Percentiles rank a stretch among this genome's conserved stretches.
phyloP scores from a whole-genome alignment of 2,888 invertebrate species.

The Latheticus oryzae region DNA sequence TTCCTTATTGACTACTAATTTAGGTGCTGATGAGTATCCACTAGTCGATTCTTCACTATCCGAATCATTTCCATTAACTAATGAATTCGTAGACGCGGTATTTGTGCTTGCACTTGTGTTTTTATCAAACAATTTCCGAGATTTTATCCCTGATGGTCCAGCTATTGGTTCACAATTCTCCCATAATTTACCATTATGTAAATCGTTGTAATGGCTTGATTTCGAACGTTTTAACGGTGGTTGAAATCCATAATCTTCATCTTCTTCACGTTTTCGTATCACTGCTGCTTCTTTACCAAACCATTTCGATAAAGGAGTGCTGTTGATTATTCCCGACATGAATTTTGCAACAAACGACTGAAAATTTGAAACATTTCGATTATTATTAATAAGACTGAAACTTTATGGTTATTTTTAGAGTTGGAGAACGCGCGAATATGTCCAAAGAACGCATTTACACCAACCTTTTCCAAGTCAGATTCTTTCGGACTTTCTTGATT shows the following conservation, averaged over 20 bases:
- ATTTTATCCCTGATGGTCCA: slow-evolving; percentile 61
- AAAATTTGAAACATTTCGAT: slow-evolving; percentile 58
- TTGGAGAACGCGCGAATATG: slow-evolving; percentile 62
- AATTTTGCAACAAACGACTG: slow-evolving; percentile 80
- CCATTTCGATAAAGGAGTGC: slow-evolving; percentile 71
- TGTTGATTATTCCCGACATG: slow-evolving; percentile 72
- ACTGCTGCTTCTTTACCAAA: slow-evolving; percentile 61
- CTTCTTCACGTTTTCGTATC: slow-evolving; percentile 62
- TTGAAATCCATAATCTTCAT: slow-evolving; percentile 63
- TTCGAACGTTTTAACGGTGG: slow-evolving; percentile 67
- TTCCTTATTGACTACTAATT: too few species aligned
- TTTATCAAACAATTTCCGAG: slow-evolving; percentile 50
- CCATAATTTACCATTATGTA: slow-evolving; percentile 46
- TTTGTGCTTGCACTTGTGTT: slow-evolving; percentile 23
- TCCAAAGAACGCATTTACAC: slow-evolving; percentile 52
- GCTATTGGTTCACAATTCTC: slow-evolving; percentile 61
- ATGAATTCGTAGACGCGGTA: slow-evolving; percentile 17
- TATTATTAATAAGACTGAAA: slow-evolving; percentile 28
- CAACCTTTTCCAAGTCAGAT: slow-evolving; percentile 59
- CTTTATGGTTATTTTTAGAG: slow-evolving; percentile 58
- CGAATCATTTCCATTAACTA: slow-evolving; percentile 59
- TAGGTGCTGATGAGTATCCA: slow-evolving; percentile 30
- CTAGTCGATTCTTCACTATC: slow-evolving; percentile 69
- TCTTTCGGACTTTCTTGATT: slow-evolving; percentile 52
- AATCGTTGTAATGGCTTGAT: slow-evolving; percentile 46